Conservation (phyloP, 2,888 invertebrate genomes). For the Heliconius charithonia region DNA sequence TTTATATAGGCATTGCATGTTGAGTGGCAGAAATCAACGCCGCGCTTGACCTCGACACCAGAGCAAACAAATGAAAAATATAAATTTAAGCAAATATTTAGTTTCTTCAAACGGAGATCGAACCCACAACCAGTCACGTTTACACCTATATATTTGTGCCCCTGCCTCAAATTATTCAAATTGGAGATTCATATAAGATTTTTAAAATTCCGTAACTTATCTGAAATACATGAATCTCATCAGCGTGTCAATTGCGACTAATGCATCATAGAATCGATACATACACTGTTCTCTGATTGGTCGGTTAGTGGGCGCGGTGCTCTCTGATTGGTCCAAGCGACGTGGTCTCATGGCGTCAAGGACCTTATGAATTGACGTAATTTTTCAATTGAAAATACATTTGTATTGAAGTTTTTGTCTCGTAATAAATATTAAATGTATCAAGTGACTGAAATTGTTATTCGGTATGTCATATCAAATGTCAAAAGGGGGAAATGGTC, state of each 20-base stretch:
- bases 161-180: no score
- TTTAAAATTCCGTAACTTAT: background rate
- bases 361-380: constrained; percentile 68
- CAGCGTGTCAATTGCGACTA: background rate
- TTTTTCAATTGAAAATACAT: constrained; percentile 69
- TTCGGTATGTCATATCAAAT: constrained; percentile 5
- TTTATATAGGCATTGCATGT: no score
- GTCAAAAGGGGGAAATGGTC: constrained; percentile 5
- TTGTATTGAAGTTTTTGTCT: constrained; percentile 49
- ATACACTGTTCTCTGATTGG: constrained; percentile 57
- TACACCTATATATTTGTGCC: no score
- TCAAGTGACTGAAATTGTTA: constrained; percentile 25
- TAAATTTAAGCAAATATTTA: no score
- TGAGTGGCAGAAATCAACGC: no score
- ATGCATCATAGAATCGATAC: constrained; percentile 30
- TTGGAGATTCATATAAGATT: background rate
- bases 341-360: constrained; percentile 62
- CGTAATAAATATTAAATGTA: constrained; percentile 44
- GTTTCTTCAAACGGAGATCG: no score
- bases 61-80: no score
- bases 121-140: no score
- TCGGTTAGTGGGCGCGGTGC: constrained; percentile 59
- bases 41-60: no score
- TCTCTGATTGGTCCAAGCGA: constrained; percentile 57
- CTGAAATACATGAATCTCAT: constrained; percentile 13